These are phyloP conservation scores for Nerophis ophidion DNA, from an alignment of 2,113 vertebrate genomes.

Conservation along the genomic window DNA sequence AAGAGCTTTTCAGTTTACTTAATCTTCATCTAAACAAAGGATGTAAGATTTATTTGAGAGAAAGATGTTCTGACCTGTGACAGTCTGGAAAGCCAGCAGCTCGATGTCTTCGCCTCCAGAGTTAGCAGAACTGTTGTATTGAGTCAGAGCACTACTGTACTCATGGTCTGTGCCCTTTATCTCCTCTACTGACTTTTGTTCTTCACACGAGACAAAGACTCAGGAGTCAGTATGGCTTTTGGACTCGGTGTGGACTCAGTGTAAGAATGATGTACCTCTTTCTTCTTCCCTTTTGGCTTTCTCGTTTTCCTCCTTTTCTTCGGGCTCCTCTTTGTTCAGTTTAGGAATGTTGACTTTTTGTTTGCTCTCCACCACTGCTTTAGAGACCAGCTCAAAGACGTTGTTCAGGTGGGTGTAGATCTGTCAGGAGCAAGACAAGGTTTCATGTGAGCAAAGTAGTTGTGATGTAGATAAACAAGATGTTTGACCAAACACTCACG, in stretches of 20 bases:
- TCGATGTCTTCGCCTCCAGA: slow-evolving; percentile 68
- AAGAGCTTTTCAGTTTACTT: not conserved
- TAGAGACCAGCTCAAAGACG: slow-evolving; percentile 71
- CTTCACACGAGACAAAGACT: slow-evolving; percentile 31
- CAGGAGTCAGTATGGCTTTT: not conserved
- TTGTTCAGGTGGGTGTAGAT: slow-evolving; percentile 72
- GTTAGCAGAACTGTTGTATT: slow-evolving; percentile 67
- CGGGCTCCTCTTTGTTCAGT: slow-evolving; percentile 57
- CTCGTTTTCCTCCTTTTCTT: slow-evolving; percentile 65
- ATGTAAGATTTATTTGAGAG: not conserved
- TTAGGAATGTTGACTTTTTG: slow-evolving; percentile 70
- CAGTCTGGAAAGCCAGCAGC: slow-evolving; percentile 72
- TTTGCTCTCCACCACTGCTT: slow-evolving; percentile 70
- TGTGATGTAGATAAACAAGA: not conserved
- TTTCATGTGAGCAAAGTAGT: not conserved
- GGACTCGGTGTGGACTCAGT: not conserved
- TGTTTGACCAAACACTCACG: slow-evolving; percentile 37
- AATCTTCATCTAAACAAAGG: not conserved
- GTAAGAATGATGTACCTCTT: slow-evolving; percentile 34
- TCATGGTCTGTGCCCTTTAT: slow-evolving; percentile 63
- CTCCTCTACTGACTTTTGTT: slow-evolving; percentile 55
- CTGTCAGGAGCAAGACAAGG: slow-evolving; percentile 19
- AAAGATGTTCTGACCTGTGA: slow-evolving; percentile 58
- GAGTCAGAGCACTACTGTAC: slow-evolving; percentile 56
- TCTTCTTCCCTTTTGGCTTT: slow-evolving; percentile 60